These are phyloP conservation scores for Rhyzopertha dominica DNA, from an alignment of 1,140 invertebrate species.

Conservation along the genomic window DNA sequence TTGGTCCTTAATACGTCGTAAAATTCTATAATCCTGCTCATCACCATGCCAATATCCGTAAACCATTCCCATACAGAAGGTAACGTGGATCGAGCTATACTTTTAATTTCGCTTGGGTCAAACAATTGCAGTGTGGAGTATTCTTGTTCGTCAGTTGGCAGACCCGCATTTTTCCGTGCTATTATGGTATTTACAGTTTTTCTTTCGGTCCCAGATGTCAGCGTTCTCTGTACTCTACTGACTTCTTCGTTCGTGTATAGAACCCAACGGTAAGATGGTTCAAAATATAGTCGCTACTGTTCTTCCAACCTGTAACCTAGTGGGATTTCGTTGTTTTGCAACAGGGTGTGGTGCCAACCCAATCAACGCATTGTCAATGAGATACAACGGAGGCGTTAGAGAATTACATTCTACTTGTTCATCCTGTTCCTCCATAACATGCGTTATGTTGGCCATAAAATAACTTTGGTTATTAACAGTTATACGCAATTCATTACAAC, in stretches of 20 bases:
- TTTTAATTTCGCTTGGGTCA: constrained; percentile 5
- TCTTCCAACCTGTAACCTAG: constrained; percentile 8
- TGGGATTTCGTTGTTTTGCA: constrained; percentile 8
- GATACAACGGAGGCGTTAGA: too few species aligned
- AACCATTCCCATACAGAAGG: constrained; percentile 15
- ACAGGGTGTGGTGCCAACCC: too few species aligned
- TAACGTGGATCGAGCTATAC: background rate
- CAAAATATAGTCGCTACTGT: too few species aligned
- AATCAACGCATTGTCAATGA: too few species aligned
- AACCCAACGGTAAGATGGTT: too few species aligned
- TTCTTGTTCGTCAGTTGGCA: constrained; percentile 8
- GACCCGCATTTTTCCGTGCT: constrained; percentile 2
- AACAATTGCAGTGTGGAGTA: constrained; percentile 1
- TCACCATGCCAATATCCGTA: constrained; percentile 10
- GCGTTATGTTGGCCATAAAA: too few species aligned
- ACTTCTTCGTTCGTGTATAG: constrained; percentile 18
- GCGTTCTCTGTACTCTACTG: constrained; percentile 3
- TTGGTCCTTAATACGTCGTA: too few species aligned
- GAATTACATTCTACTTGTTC: too few species aligned
- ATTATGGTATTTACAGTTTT: constrained; percentile 14
- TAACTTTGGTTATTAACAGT: too few species aligned
- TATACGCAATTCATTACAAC: too few species aligned
- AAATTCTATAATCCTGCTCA: constrained; percentile 12
- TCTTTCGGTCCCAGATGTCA: constrained; percentile 15
- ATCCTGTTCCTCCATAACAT: too few species aligned